These are phyloP conservation scores for Oncorhynchus keta DNA, from an alignment of 2,113 vertebrate genomes.

Conservation along the genomic window DNA sequence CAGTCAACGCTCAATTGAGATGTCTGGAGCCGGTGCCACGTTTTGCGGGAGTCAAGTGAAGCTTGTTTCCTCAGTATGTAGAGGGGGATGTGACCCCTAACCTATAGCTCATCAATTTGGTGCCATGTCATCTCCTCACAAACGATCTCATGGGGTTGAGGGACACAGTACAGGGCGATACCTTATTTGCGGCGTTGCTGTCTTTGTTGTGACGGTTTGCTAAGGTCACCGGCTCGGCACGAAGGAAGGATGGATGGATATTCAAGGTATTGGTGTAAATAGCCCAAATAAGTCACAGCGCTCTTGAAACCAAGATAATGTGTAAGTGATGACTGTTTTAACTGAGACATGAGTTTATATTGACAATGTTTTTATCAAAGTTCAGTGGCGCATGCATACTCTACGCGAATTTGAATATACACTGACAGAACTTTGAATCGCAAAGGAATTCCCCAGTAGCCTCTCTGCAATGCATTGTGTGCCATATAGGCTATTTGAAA, in stretches of 20 bases:
- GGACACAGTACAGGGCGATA: not conserved
- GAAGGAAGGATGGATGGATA: not conserved
- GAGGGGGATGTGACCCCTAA: constrained; percentile 62
- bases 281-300: not conserved
- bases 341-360: not conserved
- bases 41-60: constrained; percentile 60
- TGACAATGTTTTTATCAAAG: not conserved
- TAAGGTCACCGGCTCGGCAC: not conserved
- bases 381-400: not conserved
- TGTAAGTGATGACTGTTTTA: not conserved
- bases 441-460: not conserved
- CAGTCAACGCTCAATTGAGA: constrained; percentile 54
- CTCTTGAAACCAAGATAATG: not conserved
- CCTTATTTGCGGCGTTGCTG: not conserved
- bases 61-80: constrained; percentile 67
- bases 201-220: constrained; percentile 9
- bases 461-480: not conserved
- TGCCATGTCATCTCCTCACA: constrained; percentile 54
- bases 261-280: constrained; percentile 12
- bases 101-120: constrained; percentile 67
- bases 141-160: constrained; percentile 17
- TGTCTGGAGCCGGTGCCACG: constrained; percentile 53
- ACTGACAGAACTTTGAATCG: not conserved
- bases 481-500: not conserved
- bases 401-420: not conserved